A percentile compares a stretch with the other conserved stretches of the same genome.
Conservation (phyloP, 2,113 vertebrate genomes). For the Polyodon spathula region DNA sequence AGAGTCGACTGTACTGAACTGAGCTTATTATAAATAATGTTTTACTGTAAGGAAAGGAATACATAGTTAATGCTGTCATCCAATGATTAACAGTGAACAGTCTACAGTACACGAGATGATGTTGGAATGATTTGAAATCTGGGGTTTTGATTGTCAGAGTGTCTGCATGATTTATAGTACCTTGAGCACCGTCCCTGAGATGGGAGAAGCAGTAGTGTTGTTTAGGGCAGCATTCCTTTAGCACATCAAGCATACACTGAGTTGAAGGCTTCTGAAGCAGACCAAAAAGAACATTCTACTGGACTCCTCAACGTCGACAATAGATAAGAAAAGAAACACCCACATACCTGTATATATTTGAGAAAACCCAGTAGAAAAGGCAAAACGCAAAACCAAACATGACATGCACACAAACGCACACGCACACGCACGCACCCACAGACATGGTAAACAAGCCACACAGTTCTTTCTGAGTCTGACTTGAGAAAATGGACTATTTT, state of each 20-base stretch:
- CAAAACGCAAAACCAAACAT: slow-evolving; percentile 47
- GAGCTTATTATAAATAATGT: too few species aligned
- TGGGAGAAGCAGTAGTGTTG: neutral
- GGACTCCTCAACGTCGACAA: slow-evolving; percentile 39
- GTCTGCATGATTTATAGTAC: too few species aligned
- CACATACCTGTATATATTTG: slow-evolving; percentile 30
- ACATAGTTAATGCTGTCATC: too few species aligned
- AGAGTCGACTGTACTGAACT: too few species aligned
- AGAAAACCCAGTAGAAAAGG: slow-evolving; percentile 41
- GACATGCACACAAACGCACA: slow-evolving; percentile 30
- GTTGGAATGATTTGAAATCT: too few species aligned
- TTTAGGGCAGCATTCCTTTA: neutral
- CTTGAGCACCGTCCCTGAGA: neutral
- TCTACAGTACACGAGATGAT: too few species aligned
- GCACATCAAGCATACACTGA: slow-evolving; percentile 46
- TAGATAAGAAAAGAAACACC: slow-evolving; percentile 23
- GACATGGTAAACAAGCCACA: slow-evolving; percentile 52
- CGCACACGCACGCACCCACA: slow-evolving; percentile 30
- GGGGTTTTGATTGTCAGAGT: too few species aligned
- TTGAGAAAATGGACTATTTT: slow-evolving; percentile 60
- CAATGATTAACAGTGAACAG: too few species aligned
- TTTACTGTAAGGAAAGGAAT: too few species aligned
- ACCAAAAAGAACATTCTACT: slow-evolving; percentile 30
- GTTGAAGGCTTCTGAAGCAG: slow-evolving; percentile 28
- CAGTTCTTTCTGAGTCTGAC: slow-evolving; percentile 75